Conservation (phyloP, 2,113 vertebrate species). For the Ctenodactylus gundi region DNA sequence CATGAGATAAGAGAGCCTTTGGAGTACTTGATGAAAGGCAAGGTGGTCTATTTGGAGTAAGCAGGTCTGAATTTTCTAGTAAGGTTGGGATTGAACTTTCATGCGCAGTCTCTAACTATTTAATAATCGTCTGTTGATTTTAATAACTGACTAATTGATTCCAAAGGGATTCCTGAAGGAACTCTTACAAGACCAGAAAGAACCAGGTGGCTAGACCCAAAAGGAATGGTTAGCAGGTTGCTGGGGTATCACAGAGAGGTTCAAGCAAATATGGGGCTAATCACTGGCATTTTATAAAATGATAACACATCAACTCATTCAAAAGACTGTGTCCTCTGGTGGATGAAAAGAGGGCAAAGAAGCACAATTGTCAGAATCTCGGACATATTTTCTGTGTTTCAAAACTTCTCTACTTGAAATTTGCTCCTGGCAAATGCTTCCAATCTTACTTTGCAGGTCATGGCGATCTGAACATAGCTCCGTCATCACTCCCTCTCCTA, state of each 20-base stretch:
- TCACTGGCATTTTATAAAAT: background rate
- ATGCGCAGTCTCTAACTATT: background rate
- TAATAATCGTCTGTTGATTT: background rate
- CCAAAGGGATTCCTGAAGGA: slow-evolving; percentile 15
- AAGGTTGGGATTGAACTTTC: background rate
- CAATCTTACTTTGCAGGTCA: background rate
- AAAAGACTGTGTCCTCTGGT: background rate
- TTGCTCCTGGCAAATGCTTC: background rate
- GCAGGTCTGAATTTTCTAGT: background rate
- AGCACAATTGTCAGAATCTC: background rate
- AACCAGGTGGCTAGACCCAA: background rate
- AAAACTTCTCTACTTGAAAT: background rate
- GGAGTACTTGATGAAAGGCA: background rate
- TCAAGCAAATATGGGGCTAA: background rate
- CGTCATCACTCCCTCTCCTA: background rate
- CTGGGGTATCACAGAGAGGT: background rate
- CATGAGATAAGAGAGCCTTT: background rate
- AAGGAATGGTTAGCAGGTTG: background rate
- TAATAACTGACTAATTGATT: slow-evolving; percentile 27
- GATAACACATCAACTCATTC: background rate
- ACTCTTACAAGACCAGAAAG: slow-evolving; percentile 7
- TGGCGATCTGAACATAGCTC: background rate
- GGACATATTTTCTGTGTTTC: background rate
- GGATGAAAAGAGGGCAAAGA: background rate
- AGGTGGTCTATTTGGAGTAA: background rate